Evolutionary conservation across 2,113 vertebrate genomes (phyloP), one percentile per base, ranked within the genome.

Genomic region (Hippocampus guttulatus): DNA sequence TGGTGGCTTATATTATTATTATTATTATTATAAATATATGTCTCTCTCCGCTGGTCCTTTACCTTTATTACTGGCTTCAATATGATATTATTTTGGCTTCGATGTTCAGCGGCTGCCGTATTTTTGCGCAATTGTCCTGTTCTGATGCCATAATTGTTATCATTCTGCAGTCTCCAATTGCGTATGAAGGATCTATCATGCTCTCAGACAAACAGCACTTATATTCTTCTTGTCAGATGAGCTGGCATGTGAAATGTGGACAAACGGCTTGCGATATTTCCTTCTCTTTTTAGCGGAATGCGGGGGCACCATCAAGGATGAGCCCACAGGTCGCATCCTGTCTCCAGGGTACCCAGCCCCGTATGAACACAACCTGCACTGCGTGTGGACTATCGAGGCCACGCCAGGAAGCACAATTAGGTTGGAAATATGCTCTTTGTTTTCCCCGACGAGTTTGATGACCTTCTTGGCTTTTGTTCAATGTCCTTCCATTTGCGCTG

Each of bases 321-420:
- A 97, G 64, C 68, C 81, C 0, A 90, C 92, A 0, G 97, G 97
- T 12, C 91, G 96, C 41, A 94, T 99, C 62, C 90, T 99, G 73
- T 99, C 97, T 33, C 97, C 97, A 0, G 95, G 96, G n/a, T 99
- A 98, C 69, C 97, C 97, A 0, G 94, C 95, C 0, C 96, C 97
- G 1, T 99, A 99, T 0, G 97, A 98, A 64, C 97, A 99, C 81
- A 99, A 99, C 71, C 93, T 99, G 77, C 96, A 99, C 84, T 99
- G 97, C 43, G 88, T 96, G 68, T 99, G 97, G 97, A 95, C 82
- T 8, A 93, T 98, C 0, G 95, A 99, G 79, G 97, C 96, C 5
- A 92, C 95, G 0, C 91, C 95, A 1, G 97, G 97, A 16, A 98
- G 96, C 92, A 98, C 96, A 3, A 95, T 99, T 2, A 94, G 97